Base-by-base conservation (phyloP, 2,888 invertebrate species). In the Drosophila sordidula region DNA sequence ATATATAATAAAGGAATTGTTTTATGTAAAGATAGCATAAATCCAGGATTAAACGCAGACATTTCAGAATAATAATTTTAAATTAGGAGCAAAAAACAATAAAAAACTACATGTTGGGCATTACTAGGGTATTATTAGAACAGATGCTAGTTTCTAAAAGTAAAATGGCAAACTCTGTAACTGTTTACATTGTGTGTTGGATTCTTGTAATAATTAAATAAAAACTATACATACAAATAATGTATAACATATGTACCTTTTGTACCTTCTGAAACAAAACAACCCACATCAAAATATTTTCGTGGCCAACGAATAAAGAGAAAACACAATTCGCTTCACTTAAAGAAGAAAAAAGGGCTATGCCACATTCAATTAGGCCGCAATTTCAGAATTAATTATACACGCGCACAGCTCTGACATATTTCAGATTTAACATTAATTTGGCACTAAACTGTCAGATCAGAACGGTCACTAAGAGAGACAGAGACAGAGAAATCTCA, bases 381-480 rank as follows among this genome's bases (percentile, higher is more conserved):
- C 87, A 76, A 83, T 86, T 73, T 67, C 42, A 65, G 41, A 73
- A 65, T 79, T 71, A 86, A 83, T 86, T 88, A 76, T 58, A 63
- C 45, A 67, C 58, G 70, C 68, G 46, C 54, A 55, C 54, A 51
- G 41, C 44, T 69, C 78, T 62, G 80, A 70, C 71, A 80, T 82
- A 63, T 81, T 78, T 82, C 47, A 66, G 54, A 78, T 71, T 61
- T 76, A 85, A 88, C 83, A 83, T 88, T 88, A 76, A 83, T 86
- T 83, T 86, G 80, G 74, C 89, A 76, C 70, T 82, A 76, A 88
- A 82, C 64, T 76, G 89, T 70, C 80, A 66, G 77, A 50, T 57
- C 54, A 51, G 52, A 54, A 69, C 41, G 59, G 52, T 52, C 51
- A 61, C 6, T 9, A 11, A 6, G 5, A 51, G 6, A 50, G 25